Conservation (phyloP, 2,888 invertebrate genomes). For the Osmoderma eremita region DNA sequence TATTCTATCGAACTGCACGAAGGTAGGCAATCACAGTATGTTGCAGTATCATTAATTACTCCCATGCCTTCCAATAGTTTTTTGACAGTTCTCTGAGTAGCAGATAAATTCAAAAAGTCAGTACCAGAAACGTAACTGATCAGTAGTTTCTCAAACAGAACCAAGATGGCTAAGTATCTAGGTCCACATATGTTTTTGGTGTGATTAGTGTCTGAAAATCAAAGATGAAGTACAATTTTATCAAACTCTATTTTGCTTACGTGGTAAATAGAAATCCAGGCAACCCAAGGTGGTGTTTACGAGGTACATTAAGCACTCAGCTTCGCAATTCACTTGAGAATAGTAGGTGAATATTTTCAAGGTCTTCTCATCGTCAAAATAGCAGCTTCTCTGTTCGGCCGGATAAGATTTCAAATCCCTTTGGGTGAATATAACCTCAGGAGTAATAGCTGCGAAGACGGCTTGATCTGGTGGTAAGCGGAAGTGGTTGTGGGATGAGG, state of each 20-base stretch:
- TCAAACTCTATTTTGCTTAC: constrained; percentile 56
- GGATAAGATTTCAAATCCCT: constrained; percentile 72
- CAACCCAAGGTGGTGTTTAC: constrained; percentile 73
- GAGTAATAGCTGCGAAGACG: constrained; percentile 76
- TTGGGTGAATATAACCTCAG: constrained; percentile 81
- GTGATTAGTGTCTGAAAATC: constrained; percentile 49
- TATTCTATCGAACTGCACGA: constrained; percentile 60
- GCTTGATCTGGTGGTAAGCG: constrained; percentile 76
- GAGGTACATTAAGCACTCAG: constrained; percentile 77
- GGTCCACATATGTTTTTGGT: constrained; percentile 66
- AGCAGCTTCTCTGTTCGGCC: constrained; percentile 74
- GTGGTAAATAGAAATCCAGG: constrained; percentile 78
- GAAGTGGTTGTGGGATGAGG: constrained; percentile 76
- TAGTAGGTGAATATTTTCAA: constrained; percentile 74
- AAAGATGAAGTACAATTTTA: background rate
- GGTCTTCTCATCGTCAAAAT: constrained; percentile 74
- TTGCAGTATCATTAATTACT: background rate
- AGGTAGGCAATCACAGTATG: constrained; percentile 59
- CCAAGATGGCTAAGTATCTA: background rate
- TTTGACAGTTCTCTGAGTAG: background rate
- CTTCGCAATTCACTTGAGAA: constrained; percentile 78
- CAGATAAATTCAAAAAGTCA: constrained; percentile 47
- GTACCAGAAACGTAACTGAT: background rate
- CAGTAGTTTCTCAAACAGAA: background rate
- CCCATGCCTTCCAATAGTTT: background rate